Conservation (phyloP, 2,113 vertebrate species). For the Thalassarche chlororhynchos region DNA sequence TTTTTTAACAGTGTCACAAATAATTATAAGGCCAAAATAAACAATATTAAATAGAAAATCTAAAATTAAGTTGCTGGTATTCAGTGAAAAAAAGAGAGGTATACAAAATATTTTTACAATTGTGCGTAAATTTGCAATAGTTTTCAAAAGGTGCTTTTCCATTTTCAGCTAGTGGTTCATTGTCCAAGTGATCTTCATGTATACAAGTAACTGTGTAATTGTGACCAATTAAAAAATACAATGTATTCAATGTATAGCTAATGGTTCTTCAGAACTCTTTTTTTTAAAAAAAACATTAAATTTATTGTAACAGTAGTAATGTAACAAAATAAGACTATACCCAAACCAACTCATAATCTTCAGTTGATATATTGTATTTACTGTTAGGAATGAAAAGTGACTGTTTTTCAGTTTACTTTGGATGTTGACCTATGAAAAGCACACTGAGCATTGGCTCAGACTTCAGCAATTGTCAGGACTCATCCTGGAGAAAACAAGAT, state of each 20-base stretch:
- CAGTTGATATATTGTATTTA: background rate
- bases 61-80: background rate
- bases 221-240: background rate
- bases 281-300: background rate
- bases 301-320: background rate
- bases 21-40: constrained; percentile 12
- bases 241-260: background rate
- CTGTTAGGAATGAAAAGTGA: background rate
- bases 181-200: background rate
- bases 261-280: background rate
- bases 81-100: background rate
- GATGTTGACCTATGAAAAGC: background rate
- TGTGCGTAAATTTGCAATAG: background rate
- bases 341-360: background rate
- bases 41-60: constrained; percentile 29
- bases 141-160: constrained; percentile 22
- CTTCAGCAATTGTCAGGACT: background rate
- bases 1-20: background rate
- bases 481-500: constrained; percentile 19
- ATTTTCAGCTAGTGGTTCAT: constrained; percentile 1
- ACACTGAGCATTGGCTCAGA: background rate
- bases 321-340: background rate
- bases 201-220: background rate
- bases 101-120: background rate
- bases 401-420: background rate